Conservation (phyloP, 2,113 vertebrate species). For the Tachysurus fulvidraco region DNA sequence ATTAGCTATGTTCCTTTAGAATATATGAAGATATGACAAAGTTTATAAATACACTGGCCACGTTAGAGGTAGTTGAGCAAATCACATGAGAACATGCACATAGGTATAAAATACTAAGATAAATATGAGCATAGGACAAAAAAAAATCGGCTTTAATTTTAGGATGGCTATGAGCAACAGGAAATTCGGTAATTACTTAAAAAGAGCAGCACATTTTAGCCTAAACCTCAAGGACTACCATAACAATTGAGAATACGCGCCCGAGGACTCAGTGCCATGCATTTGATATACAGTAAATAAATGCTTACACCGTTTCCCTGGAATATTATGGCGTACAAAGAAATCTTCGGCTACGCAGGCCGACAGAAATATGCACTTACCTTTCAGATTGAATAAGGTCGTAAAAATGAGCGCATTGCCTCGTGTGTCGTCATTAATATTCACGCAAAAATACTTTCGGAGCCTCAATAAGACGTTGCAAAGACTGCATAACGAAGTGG, state of each 20-base stretch:
- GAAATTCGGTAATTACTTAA: neutral
- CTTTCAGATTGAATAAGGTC: slow-evolving; percentile 48
- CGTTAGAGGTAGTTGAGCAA: neutral
- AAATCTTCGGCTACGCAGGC: neutral
- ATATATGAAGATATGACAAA: neutral
- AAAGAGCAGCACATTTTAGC: neutral
- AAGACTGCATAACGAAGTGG: slow-evolving; percentile 36
- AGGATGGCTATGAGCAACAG: neutral
- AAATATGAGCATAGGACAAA: neutral
- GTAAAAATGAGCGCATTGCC: slow-evolving; percentile 41
- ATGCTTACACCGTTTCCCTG: neutral
- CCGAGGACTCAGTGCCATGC: slow-evolving; percentile 6
- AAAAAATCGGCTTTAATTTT: neutral
- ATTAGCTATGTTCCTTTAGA: neutral
- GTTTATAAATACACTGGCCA: neutral
- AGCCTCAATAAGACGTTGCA: slow-evolving; percentile 43
- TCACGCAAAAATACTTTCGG: slow-evolving; percentile 55
- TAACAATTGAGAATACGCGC: slow-evolving; percentile 12
- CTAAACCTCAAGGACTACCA: slow-evolving; percentile 33
- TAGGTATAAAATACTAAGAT: neutral
- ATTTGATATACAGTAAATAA: slow-evolving; percentile 20
- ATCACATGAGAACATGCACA: neutral
- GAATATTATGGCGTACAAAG: neutral
- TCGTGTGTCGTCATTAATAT: slow-evolving; percentile 58
- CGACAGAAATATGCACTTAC: slow-evolving; percentile 49